Conservation (phyloP, 2,113 vertebrate genomes). For the Oxyura jamaicensis region DNA sequence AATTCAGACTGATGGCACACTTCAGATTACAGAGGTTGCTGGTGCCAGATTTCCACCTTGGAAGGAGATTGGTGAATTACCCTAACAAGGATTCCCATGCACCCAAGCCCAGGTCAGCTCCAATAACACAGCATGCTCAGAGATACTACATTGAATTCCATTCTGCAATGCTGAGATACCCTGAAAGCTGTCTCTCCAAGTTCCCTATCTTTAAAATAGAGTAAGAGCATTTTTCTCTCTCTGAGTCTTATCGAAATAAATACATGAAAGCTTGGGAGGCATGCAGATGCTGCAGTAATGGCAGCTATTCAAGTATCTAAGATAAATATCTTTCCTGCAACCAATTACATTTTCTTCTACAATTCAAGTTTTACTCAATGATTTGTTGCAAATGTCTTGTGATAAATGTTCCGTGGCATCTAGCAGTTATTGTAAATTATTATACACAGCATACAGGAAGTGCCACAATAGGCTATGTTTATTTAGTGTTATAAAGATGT, state of each 20-base stretch:
- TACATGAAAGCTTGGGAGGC: not conserved
- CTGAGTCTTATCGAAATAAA: not conserved
- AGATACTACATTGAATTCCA: not conserved
- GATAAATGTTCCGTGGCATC: slow-evolving; percentile 53
- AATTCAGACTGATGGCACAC: not conserved
- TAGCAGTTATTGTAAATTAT: slow-evolving; percentile 57
- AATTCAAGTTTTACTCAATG: not conserved
- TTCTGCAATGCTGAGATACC: not conserved
- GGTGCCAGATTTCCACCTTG: not conserved
- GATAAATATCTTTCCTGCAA: slow-evolving; percentile 1
- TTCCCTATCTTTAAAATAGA: not conserved
- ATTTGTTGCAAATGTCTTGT: slow-evolving; percentile 50
- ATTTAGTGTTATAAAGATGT: slow-evolving; percentile 65
- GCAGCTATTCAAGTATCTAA: slow-evolving; percentile 16
- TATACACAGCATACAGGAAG: slow-evolving; percentile 33
- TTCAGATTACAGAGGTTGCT: not conserved
- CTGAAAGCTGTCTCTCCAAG: not conserved
- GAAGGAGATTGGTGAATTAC: not conserved
- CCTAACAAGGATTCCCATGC: not conserved
- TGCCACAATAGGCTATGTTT: slow-evolving; percentile 53
- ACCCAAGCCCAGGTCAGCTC: not conserved
- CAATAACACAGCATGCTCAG: not conserved
- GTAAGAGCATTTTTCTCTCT: not conserved
- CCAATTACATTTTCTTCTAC: slow-evolving; percentile 2
- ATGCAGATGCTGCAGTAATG: slow-evolving; percentile 4